A percentile compares a stretch with the other conserved stretches of the same genome.
Conservation (phyloP, 35 echinoderm and acorn worm genomes). For the Ophioderma brevispina region DNA sequence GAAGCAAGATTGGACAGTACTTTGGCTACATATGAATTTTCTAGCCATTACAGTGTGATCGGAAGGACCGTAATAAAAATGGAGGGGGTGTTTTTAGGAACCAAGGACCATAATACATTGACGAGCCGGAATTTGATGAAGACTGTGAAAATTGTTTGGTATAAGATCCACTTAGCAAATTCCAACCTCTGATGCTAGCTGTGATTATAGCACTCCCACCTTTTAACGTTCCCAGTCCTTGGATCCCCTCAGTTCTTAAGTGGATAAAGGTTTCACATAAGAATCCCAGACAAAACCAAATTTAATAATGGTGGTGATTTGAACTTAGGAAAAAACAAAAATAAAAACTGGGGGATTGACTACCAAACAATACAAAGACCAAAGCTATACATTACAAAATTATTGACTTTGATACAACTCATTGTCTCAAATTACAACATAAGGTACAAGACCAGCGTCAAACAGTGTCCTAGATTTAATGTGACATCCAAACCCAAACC, state of each 20-base stretch:
- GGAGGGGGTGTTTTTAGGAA: slow-evolving; percentile 39
- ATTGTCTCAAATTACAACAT: not conserved
- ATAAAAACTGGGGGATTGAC: not conserved
- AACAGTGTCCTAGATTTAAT: slow-evolving; percentile 46
- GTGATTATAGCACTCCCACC: slow-evolving; percentile 33
- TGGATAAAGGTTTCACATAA: slow-evolving; percentile 31
- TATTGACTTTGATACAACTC: slow-evolving; percentile 6
- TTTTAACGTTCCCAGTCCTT: slow-evolving; percentile 12
- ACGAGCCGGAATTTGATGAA: slow-evolving; percentile 17
- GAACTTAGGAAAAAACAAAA: slow-evolving; percentile 43
- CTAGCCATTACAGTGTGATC: slow-evolving; percentile 15
- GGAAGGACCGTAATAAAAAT: slow-evolving; percentile 17
- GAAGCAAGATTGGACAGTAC: slow-evolving; percentile 21
- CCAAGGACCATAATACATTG: not conserved
- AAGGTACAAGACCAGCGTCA: slow-evolving; percentile 48
- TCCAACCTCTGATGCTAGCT: slow-evolving; percentile 39
- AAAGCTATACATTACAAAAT: slow-evolving; percentile 24
- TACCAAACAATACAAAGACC: slow-evolving; percentile 7
- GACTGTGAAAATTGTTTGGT: slow-evolving; percentile 52
- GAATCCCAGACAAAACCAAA: slow-evolving; percentile 13
- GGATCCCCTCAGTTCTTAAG: slow-evolving; percentile 8
- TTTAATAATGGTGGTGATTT: slow-evolving; percentile 26
- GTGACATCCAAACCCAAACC: slow-evolving; percentile 11
- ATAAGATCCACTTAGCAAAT: slow-evolving; percentile 37
- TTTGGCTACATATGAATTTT: slow-evolving; percentile 34